These are phyloP conservation scores for Heterodera filipjevi DNA, from an alignment of 2,888 invertebrate genomes.

Conservation along the genomic window DNA sequence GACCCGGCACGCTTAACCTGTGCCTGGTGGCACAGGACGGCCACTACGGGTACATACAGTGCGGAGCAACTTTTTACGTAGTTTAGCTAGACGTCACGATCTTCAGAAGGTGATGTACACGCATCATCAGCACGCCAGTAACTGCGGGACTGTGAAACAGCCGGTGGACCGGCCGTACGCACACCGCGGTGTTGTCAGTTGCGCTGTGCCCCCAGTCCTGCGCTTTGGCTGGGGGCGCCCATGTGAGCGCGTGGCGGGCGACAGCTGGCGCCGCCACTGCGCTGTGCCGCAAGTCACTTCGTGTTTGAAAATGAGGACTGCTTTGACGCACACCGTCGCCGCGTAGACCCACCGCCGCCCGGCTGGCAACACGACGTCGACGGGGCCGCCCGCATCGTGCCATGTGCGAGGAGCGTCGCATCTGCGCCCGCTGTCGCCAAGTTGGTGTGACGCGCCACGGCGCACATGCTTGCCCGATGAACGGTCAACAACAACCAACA, in stretches of 20 bases:
- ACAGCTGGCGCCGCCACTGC: neutral
- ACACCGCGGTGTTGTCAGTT: neutral
- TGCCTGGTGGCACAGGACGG: too few species aligned
- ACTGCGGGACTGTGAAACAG: conserved; percentile 11
- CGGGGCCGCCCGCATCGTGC: neutral
- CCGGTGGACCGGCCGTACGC: neutral
- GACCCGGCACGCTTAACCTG: too few species aligned
- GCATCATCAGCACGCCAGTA: neutral
- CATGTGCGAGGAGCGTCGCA: neutral
- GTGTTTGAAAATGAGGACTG: neutral
- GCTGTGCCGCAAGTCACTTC: neutral
- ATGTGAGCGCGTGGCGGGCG: neutral
- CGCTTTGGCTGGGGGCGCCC: neutral
- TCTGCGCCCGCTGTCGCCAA: neutral
- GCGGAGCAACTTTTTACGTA: neutral
- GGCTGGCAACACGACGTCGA: neutral
- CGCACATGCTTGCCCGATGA: neutral
- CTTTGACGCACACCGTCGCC: neutral
- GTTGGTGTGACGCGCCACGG: neutral
- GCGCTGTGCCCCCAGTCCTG: neutral
- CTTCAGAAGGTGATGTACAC: neutral
- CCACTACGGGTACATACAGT: too few species aligned
- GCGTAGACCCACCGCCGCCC: neutral
- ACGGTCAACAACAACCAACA: neutral
- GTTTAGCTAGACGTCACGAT: neutral